A percentile compares a stretch with the other conserved stretches of the same genome.
Evolutionary conservation across 2,888 invertebrate genomes (phyloP).

Genomic region (Neoitamus cyanurus): DNA sequence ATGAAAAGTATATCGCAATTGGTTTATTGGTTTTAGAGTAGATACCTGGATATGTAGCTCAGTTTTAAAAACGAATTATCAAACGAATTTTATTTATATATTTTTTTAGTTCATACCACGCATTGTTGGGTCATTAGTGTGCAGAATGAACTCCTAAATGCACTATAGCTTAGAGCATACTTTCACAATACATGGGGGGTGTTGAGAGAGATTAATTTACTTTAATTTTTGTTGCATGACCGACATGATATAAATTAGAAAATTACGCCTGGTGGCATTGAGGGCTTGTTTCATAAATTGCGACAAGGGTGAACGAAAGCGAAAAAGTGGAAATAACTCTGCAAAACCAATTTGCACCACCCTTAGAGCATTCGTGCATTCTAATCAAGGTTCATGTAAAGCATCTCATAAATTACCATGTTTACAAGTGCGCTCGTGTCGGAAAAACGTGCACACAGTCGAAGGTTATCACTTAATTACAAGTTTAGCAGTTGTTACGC

Average conservation of each 20-base stretch:
- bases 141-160: not conserved
- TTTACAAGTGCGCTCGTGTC: conserved; percentile 10
- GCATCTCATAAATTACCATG: conserved; percentile 21
- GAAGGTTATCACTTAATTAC: conserved; percentile 28
- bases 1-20: too few relatives aligned
- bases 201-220: not conserved
- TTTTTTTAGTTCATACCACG: too few relatives aligned
- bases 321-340: conserved; percentile 8
- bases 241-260: not conserved
- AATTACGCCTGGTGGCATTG: not conserved
- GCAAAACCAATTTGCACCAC: conserved; percentile 15
- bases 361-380: not conserved
- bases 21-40: too few relatives aligned
- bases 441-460: conserved; percentile 16
- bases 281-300: not conserved
- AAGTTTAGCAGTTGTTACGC: conserved; percentile 20
- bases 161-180: not conserved
- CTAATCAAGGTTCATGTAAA: conserved; percentile 8
- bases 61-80: too few relatives aligned
- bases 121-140: not conserved
- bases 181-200: not conserved
- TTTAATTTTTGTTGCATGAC: not conserved
- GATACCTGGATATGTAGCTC: too few relatives aligned
- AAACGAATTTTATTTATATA: too few relatives aligned
- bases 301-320: not conserved